These are phyloP conservation scores for Diorhabda elongata DNA, from an alignment of 1,140 invertebrate genomes.

Conservation along the genomic window DNA sequence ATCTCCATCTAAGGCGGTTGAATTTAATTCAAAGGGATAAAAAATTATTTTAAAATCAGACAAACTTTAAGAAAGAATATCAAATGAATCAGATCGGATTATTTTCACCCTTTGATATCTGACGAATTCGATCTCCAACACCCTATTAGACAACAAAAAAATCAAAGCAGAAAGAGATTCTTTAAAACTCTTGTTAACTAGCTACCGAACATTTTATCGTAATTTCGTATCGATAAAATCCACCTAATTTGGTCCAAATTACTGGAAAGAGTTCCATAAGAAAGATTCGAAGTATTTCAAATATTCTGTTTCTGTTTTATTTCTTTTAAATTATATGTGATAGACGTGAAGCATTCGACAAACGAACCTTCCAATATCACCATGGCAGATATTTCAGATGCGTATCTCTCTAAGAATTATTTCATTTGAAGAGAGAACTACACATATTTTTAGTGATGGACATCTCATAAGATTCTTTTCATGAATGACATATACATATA, in stretches of 20 bases:
- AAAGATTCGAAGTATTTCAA: not conserved
- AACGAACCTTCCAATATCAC: not conserved
- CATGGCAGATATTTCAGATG: not conserved
- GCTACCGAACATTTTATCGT: not conserved
- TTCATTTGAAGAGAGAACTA: not conserved
- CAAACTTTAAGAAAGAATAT: constrained; percentile 1
- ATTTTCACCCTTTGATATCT: not conserved
- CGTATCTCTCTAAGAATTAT: not conserved
- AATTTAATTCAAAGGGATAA: not conserved
- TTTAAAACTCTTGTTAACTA: not conserved
- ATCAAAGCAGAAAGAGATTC: not conserved
- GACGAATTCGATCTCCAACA: not conserved
- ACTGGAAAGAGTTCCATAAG: not conserved
- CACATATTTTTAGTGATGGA: no score
- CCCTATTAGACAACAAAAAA: not conserved
- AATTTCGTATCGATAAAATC: not conserved
- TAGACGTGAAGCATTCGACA: constrained; percentile 1
- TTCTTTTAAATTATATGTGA: not conserved
- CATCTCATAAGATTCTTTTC: no score
- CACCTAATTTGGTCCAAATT: not conserved
- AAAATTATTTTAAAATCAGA: not conserved
- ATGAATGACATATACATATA: no score
- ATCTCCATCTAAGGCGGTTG: not conserved
- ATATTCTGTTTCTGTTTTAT: not conserved
- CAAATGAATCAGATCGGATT: not conserved